phyloP scores from a whole-genome alignment of 2,797 vertebrate species.

The Luscinia luscinia region DNA sequence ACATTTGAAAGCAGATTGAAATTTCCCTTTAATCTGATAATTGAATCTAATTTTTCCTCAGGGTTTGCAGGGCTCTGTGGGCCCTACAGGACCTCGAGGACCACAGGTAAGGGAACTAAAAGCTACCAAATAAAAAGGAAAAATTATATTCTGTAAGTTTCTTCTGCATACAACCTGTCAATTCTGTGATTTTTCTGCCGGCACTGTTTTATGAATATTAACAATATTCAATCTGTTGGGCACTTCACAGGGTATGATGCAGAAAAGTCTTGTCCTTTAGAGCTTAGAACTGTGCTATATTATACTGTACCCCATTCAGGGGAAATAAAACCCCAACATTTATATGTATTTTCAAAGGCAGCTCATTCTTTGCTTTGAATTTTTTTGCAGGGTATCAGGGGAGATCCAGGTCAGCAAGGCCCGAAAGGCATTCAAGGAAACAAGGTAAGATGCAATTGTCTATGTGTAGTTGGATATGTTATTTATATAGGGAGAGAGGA shows the following conservation, averaged over 20 bases:
- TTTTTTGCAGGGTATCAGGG: constrained; percentile 79
- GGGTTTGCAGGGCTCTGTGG: constrained; percentile 82
- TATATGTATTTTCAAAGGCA: background rate
- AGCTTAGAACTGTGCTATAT: background rate
- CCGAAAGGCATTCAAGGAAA: constrained; percentile 82
- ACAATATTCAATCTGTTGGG: background rate
- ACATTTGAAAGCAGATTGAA: background rate
- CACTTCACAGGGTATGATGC: background rate
- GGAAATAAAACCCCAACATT: background rate
- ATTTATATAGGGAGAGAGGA: background rate
- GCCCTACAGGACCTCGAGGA: constrained; percentile 79
- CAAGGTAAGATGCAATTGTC: constrained; percentile 80
- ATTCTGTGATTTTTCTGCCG: background rate
- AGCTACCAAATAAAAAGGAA: background rate
- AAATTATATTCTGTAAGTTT: background rate
- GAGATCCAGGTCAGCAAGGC: constrained; percentile 84
- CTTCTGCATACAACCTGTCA: background rate
- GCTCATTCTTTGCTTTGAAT: constrained; percentile 44
- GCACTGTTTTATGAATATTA: background rate
- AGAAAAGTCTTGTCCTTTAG: background rate
- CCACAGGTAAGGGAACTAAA: constrained; percentile 74
- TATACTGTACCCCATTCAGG: background rate
- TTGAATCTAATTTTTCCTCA: constrained; percentile 58
- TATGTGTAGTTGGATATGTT: background rate
- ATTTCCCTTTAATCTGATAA: background rate